Conservation (phyloP, 1,140 invertebrate genomes). For the Drosophila gunungcola region DNA sequence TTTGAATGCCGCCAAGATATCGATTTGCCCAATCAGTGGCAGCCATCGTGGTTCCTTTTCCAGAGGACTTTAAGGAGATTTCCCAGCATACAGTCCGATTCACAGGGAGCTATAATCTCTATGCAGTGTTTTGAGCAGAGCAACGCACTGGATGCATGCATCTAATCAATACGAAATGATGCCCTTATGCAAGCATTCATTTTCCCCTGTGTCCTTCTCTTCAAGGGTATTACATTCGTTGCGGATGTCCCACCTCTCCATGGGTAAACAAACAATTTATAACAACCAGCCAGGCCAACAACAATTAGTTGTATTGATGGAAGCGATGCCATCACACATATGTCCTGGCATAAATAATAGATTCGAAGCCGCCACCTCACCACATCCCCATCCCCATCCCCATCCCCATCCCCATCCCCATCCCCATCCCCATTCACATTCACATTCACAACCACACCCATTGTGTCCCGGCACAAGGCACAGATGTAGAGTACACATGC, state of each 20-base stretch:
- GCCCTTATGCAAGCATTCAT: constrained; percentile 19
- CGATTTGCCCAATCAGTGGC: constrained; percentile 41
- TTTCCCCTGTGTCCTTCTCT: constrained; percentile 1
- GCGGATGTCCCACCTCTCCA: background rate
- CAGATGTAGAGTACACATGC: constrained; percentile 54
- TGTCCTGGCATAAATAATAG: constrained; percentile 74
- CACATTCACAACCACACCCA: background rate
- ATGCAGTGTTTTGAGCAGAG: background rate
- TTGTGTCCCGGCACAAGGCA: constrained; percentile 1
- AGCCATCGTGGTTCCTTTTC: constrained; percentile 34
- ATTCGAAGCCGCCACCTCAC: constrained; percentile 59
- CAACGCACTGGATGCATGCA: constrained; percentile 6
- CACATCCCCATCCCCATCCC: constrained; percentile 1
- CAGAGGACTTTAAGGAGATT: constrained; percentile 33
- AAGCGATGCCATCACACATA: constrained; percentile 62
- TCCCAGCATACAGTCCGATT: background rate
- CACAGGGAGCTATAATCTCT: constrained; percentile 21
- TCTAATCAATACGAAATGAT: constrained; percentile 32
- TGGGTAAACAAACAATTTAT: constrained; percentile 42
- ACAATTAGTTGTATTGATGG: constrained; percentile 77
- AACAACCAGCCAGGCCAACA: constrained; percentile 44
- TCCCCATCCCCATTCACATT: background rate
- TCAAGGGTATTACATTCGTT: constrained; percentile 2
- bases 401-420: constrained; percentile 2
- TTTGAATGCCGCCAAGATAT: constrained; percentile 11